Percentiles rank a stretch among this genome's conserved stretches.
Evolutionary conservation across 2,113 vertebrate genomes (phyloP).

Genomic region (Lutjanus erythropterus): DNA sequence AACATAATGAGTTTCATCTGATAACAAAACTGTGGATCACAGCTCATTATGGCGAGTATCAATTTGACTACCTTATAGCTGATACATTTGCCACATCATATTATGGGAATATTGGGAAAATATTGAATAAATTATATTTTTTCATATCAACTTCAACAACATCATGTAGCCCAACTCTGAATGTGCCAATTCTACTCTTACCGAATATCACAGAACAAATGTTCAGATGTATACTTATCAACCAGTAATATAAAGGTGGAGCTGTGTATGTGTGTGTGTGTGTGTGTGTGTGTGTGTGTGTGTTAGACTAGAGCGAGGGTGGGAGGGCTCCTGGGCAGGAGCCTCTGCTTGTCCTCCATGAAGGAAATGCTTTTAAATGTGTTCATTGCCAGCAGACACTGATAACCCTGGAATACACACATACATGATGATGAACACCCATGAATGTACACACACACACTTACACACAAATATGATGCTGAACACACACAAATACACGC

Average conservation of each 20-base stretch:
- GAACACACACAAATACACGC: slow-evolving; percentile 11
- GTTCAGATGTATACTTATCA: too few species aligned
- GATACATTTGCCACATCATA: neutral
- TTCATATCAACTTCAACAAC: too few species aligned
- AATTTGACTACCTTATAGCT: neutral
- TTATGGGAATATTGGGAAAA: neutral
- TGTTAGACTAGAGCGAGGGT: slow-evolving; percentile 68
- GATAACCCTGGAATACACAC: slow-evolving; percentile 74
- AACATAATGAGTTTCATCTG: neutral
- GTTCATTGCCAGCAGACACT: slow-evolving; percentile 71
- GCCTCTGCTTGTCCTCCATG: slow-evolving; percentile 71
- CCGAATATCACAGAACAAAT: neutral
- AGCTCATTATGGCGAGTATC: neutral
- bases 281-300: neutral
- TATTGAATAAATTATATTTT: neutral
- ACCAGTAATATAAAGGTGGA: too few species aligned
- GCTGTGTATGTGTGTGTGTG: too few species aligned
- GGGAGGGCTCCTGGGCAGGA: slow-evolving; percentile 61
- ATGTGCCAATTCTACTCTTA: neutral
- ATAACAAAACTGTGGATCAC: too few species aligned
- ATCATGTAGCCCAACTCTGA: neutral
- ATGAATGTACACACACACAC: slow-evolving; percentile 7
- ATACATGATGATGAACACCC: slow-evolving; percentile 25
- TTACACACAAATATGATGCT: slow-evolving; percentile 25
- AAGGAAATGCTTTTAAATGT: slow-evolving; percentile 73